Evolutionary conservation across 2,113 vertebrate species (phyloP).

Genomic region (Australoheros scitulus): DNA sequence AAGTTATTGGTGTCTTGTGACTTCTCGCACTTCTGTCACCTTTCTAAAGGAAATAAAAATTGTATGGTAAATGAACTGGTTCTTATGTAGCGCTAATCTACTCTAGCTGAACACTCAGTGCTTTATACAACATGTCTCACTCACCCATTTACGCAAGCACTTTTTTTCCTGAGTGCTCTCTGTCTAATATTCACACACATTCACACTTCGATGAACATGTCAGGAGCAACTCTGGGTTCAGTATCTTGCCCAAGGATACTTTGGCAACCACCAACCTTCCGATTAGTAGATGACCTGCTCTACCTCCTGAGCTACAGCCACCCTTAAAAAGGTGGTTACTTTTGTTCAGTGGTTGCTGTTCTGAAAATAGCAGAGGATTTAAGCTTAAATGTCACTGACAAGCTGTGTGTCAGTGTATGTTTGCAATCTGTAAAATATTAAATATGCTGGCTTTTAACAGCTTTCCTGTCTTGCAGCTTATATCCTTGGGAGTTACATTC

Average conservation of each 20-base stretch:
- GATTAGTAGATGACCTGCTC: no score
- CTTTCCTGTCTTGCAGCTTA: neutral
- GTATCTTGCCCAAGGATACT: no score
- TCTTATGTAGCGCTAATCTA: no score
- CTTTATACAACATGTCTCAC: no score
- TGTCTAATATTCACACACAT: no score
- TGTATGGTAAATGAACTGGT: neutral
- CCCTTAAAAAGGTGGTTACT: neutral
- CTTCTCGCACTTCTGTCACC: neutral
- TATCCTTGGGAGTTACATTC: conserved; percentile 2
- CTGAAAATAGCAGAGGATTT: neutral
- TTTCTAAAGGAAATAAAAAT: neutral
- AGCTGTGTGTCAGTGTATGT: neutral
- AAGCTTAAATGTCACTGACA: neutral
- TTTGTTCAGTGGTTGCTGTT: neutral
- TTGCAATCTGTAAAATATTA: neutral
- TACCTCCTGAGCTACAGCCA: no score
- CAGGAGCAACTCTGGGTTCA: no score
- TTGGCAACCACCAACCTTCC: no score
- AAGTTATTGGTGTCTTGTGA: neutral
- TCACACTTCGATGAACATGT: no score
- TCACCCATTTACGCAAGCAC: no score
- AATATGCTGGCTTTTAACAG: neutral
- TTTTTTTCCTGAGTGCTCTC: no score
- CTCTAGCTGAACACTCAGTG: no score